A percentile compares a stretch with the other conserved stretches of the same genome.
Evolutionary conservation across 2,888 invertebrate genomes (phyloP).

Genomic region (Chloromyia formosa): DNA sequence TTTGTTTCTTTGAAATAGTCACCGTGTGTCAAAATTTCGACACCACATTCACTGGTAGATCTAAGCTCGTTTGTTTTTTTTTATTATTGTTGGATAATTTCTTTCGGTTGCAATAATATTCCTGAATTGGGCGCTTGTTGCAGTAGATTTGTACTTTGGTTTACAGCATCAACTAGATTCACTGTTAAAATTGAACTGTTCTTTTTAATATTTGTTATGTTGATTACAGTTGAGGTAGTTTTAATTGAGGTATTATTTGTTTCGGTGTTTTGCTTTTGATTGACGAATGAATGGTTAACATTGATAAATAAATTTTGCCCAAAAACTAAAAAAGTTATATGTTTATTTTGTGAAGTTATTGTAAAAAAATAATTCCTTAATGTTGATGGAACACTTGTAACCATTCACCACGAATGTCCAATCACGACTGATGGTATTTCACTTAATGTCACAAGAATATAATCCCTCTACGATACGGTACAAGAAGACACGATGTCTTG

Average conservation of each 20-base stretch:
- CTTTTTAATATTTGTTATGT: conserved; percentile 7
- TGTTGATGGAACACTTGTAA: conserved; percentile 16
- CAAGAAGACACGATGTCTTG: conserved; percentile 41
- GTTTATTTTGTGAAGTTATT: conserved; percentile 1
- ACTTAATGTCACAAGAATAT: conserved; percentile 51
- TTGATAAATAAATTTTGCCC: neutral
- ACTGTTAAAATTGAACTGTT: too few species aligned
- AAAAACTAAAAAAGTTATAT: conserved; percentile 8
- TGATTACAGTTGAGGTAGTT: conserved; percentile 44
- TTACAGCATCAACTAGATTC: too few species aligned
- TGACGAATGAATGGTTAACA: neutral
- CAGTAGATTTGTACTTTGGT: conserved; percentile 1
- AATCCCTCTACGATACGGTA: conserved; percentile 50
- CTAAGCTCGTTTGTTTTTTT: too few species aligned
- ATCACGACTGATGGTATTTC: conserved; percentile 64
- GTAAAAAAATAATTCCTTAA: conserved; percentile 18
- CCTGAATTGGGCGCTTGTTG: too few species aligned
- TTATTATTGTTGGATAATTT: too few species aligned
- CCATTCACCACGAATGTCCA: conserved; percentile 58
- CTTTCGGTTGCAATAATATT: too few species aligned
- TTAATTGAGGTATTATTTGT: conserved; percentile 13
- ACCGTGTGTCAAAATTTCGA: too few species aligned
- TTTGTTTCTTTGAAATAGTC: neutral
- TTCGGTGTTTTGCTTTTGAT: neutral
- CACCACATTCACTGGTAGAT: too few species aligned